These are phyloP conservation scores for Mythimna pallens DNA, from an alignment of 2,888 invertebrate genomes.

Conservation along the genomic window DNA sequence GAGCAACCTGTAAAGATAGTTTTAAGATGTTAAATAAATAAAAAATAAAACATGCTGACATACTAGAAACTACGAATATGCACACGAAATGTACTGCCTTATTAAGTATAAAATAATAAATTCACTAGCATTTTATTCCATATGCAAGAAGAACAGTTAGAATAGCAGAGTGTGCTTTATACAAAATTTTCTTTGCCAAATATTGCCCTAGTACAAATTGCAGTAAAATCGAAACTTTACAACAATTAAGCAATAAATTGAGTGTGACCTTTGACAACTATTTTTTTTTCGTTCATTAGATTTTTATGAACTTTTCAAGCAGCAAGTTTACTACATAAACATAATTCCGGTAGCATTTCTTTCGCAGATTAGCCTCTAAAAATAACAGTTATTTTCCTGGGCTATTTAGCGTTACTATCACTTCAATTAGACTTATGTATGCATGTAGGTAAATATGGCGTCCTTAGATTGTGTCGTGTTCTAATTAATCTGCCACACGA, in stretches of 20 bases:
- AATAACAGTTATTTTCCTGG: too few relatives aligned
- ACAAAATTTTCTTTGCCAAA: too few relatives aligned
- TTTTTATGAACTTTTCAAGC: not conserved
- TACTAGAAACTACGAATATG: too few relatives aligned
- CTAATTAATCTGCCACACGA: conserved; percentile 48
- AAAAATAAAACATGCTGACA: too few relatives aligned
- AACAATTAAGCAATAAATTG: not conserved
- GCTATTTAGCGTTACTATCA: not conserved
- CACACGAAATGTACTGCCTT: too few relatives aligned
- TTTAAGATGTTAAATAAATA: too few relatives aligned
- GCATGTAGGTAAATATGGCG: not conserved
- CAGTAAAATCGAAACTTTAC: not conserved
- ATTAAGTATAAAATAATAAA: too few relatives aligned
- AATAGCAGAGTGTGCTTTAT: too few relatives aligned
- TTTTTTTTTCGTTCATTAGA: not conserved
- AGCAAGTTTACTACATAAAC: not conserved
- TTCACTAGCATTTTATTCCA: too few relatives aligned
- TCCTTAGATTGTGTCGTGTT: conserved; percentile 26
- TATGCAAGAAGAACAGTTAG: too few relatives aligned
- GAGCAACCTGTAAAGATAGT: too few relatives aligned
- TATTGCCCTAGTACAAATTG: not conserved
- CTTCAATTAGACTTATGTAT: not conserved
- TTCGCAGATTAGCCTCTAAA: not conserved
- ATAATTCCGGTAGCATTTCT: not conserved
- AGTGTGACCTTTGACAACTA: not conserved